Conservation (phyloP, 2,113 vertebrate genomes). For the Rafetus swinhoei region DNA sequence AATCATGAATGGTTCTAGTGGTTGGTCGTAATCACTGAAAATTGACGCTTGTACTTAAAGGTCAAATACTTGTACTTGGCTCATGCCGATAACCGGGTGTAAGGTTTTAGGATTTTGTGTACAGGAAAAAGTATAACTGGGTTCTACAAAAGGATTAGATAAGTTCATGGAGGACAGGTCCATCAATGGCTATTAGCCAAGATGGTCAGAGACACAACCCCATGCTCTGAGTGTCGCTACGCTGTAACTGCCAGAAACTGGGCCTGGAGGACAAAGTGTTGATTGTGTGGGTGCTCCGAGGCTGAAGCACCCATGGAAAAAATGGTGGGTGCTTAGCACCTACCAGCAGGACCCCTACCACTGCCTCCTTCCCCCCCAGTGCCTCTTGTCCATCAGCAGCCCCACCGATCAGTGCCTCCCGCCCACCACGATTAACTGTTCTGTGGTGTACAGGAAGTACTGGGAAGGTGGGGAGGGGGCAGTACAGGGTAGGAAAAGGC, state of each 20-base stretch:
- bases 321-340: too few relatives aligned
- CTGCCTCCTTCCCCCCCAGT: too few relatives aligned
- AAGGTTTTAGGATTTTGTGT: neutral
- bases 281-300: too few relatives aligned
- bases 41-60: neutral
- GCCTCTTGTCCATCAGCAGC: too few relatives aligned
- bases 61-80: neutral
- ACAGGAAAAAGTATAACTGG: neutral
- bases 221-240: neutral
- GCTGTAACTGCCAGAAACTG: neutral
- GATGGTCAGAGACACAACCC: neutral
- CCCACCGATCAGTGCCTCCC: too few relatives aligned
- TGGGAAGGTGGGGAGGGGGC: too few relatives aligned
- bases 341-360: too few relatives aligned
- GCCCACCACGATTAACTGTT: too few relatives aligned
- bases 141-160: neutral
- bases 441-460: fast-evolving
- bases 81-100: neutral
- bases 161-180: neutral
- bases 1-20: neutral
- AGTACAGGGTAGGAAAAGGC: too few relatives aligned
- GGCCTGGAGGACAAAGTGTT: neutral
- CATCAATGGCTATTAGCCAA: neutral
- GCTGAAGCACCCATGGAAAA: too few relatives aligned
- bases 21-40: neutral